Evolutionary conservation across 92 coral and sea anemone species (phyloP), one percentile per base, ranked within the genome.

Genomic region (Porites lobata): DNA sequence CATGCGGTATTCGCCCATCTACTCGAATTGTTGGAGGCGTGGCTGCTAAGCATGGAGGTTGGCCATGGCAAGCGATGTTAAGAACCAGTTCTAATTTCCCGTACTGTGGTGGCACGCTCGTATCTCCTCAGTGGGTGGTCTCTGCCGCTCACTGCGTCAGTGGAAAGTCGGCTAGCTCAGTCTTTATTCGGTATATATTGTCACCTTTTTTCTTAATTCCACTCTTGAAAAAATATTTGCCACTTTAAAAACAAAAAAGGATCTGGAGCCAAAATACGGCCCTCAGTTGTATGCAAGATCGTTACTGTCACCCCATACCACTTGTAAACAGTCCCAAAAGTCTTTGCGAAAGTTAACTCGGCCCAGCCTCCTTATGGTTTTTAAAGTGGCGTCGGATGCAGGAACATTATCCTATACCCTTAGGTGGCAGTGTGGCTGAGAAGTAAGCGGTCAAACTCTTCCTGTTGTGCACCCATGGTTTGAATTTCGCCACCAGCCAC

Each of bases 11-110:
- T 65, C 87, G 87, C 17, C 90, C 90, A 15, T 78, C 82, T 8
- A 77, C 54, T 17, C 64, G 93, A 32, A 90, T 90, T 14, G 93
- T 85, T 2, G 93, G 93, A 9, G 93, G 93, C 9, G 47, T 63
- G 13, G 76, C 82, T 12, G 93, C 93, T 4, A 75, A 61, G 29
- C 82, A 65, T n/a, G 92, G 92, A 70, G 92, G 79, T 57, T 89
- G 92, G 92, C 92, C 92, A 1, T 89, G 92, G 92, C 93, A 90
- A 62, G 90, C 82, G 15, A 70, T 68, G 86, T 26, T 90, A 19
- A 66, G 93, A 61, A 85, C 81, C 59, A 22, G 58, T 18, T 79
- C 50, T 38, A 90, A 90, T 1, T 85, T 72, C 26, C 87, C 90
- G 12, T 90, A 76, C 72, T 90, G 93, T 79, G 93, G 93, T 13